Evolutionary conservation across 1,140 invertebrate species (phyloP), one percentile per base, ranked within the genome.

Genomic region (Nephila pilipes): DNA sequence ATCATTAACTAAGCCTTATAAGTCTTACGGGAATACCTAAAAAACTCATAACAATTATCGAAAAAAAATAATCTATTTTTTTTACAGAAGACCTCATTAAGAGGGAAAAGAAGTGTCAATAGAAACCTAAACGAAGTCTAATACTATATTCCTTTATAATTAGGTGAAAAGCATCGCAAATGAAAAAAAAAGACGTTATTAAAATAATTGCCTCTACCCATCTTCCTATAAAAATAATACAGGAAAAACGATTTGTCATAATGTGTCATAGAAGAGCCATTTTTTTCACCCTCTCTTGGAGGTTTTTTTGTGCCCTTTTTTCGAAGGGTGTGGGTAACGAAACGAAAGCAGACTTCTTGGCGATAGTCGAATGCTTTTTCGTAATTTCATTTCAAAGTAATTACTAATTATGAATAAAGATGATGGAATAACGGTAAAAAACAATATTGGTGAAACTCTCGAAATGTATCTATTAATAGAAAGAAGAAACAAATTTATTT

Each of bases 171-270:
- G 22, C 20, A 54, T 25, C 10, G 10, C 58, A 36, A 14, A 32
- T 14, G 16, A 57, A 58, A 58, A 57, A 32, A 38, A 38, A 54
- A 8, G 16, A 57, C 2, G 29, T 57, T 57, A 85, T 85, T 58
- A 85, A 58, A 85, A 85, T 85, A 85, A 85, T 85, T 85, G 18
- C 57, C 55, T 55, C n/a, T 1, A 63, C 12, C 81, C 25, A 18
- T 57, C 29, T 85, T 25, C 25, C 25, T 60, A 85, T 60, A 58
- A 85, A 85, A 58, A 57, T 60, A 25, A 14, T 85, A 85, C 0
- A 22, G 22, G 29, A 85, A 36, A 25, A 38, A 60, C 29, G 55
- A 85, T 85, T 58, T 57, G 83, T 85, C 83, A 85, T 85, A 85
- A 85, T 85, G 55, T 85, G 83, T 60, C 83, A 85, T 32, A 22